phyloP scores from a whole-genome alignment of 2,113 vertebrate genomes.

The Plectropomus leopardus region DNA sequence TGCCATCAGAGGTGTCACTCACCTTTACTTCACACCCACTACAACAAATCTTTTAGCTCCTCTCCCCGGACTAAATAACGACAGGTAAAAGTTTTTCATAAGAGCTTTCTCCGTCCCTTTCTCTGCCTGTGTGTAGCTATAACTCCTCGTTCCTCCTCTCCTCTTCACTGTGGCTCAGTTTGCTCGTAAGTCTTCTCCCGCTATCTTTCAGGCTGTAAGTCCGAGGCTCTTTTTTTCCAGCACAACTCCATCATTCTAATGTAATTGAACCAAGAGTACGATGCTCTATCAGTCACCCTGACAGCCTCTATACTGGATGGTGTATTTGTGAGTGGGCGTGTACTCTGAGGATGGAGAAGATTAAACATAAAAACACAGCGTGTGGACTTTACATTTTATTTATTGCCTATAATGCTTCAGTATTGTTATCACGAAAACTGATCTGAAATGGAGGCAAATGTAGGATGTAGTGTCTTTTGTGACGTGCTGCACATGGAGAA shows the following conservation, averaged over 20 bases:
- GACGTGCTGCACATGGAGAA: not conserved
- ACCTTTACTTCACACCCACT: constrained; percentile 19
- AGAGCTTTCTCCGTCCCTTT: not conserved
- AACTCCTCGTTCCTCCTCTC: constrained; percentile 27
- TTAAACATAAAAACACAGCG: not conserved
- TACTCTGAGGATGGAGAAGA: not conserved
- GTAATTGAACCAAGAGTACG: constrained; percentile 60
- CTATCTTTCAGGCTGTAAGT: constrained; percentile 43
- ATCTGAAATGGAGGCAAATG: constrained; percentile 3
- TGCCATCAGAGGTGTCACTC: constrained; percentile 49
- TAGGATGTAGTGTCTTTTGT: not conserved
- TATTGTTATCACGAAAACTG: not conserved
- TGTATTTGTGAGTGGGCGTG: constrained; percentile 13
- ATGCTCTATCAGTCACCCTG: constrained; percentile 54
- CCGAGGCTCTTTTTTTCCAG: constrained; percentile 35
- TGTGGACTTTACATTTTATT: constrained; percentile 5
- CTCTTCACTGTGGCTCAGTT: not conserved
- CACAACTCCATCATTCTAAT: constrained; percentile 72
- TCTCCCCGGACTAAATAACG: constrained; percentile 27
- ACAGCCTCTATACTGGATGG: constrained; percentile 22
- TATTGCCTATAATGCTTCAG: constrained; percentile 5
- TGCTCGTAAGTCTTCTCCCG: constrained; percentile 53
- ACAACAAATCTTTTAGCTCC: constrained; percentile 16
- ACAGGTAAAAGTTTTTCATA: not conserved
- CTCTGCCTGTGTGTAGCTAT: constrained; percentile 21